These are phyloP conservation scores for Notarius lentiginosus DNA, from an alignment of 2,113 vertebrate genomes.

Conservation along the genomic window DNA sequence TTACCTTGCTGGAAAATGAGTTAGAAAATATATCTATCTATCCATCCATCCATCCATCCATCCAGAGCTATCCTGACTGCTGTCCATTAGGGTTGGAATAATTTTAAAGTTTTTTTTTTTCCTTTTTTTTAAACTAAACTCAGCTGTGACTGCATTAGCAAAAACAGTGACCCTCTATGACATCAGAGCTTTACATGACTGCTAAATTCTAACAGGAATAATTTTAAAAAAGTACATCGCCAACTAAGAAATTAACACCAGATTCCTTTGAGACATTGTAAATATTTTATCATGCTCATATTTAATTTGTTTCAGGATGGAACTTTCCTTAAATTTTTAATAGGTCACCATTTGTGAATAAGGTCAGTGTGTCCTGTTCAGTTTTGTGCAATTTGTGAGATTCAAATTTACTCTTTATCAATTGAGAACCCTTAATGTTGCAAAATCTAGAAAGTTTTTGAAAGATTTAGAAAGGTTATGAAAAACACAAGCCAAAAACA, in stretches of 20 bases:
- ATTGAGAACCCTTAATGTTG: background rate
- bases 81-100: background rate
- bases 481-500: background rate
- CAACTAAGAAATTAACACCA: background rate
- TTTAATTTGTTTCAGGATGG: background rate
- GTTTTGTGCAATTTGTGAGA: background rate
- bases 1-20: too few species aligned
- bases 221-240: background rate
- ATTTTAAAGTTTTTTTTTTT: too few species aligned
- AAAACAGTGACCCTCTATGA: background rate
- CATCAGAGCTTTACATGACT: background rate
- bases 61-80: background rate
- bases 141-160: background rate
- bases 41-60: too few species aligned
- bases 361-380: background rate
- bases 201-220: background rate
- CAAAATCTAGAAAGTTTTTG: background rate
- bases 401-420: background rate
- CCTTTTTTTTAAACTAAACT: background rate
- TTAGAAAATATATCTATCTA: too few species aligned
- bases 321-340: background rate
- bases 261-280: background rate
- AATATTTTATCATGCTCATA: background rate
- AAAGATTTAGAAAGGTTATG: background rate
- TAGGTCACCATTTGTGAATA: background rate